Conservation (phyloP, 2,113 vertebrate genomes). For the Pachycephala philippinensis region DNA sequence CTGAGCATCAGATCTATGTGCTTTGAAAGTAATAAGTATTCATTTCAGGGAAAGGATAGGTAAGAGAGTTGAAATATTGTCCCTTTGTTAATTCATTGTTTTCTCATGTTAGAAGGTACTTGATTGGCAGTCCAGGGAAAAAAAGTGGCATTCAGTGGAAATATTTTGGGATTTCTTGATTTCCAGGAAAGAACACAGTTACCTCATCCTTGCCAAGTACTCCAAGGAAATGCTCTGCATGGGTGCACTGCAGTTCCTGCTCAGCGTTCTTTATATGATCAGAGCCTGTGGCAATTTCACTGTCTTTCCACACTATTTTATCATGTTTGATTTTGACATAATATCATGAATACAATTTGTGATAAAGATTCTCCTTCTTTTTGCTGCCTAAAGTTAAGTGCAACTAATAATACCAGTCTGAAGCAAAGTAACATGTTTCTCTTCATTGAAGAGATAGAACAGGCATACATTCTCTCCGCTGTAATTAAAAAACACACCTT, state of each 20-base stretch:
- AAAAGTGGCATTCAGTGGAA: neutral
- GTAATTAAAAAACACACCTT: neutral
- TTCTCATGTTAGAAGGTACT: neutral
- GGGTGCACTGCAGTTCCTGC: fast-evolving
- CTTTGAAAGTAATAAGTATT: neutral
- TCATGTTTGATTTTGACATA: neutral
- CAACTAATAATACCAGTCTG: neutral
- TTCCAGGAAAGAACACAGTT: neutral
- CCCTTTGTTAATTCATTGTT: neutral
- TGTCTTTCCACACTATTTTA: neutral
- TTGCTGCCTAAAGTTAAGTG: neutral
- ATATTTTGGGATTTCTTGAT: neutral
- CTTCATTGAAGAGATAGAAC: neutral
- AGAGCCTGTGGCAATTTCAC: neutral
- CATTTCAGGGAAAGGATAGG: neutral
- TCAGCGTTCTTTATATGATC: neutral
- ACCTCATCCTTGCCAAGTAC: neutral
- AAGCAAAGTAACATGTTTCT: neutral
- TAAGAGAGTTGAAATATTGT: neutral
- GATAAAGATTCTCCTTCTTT: neutral
- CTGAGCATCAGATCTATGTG: neutral
- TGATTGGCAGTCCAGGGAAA: neutral
- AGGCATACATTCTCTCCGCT: neutral
- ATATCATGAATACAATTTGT: neutral
- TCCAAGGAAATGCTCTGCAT: neutral